These are phyloP conservation scores for Pica pica DNA, from an alignment of 2,113 vertebrate genomes.

Conservation along the genomic window DNA sequence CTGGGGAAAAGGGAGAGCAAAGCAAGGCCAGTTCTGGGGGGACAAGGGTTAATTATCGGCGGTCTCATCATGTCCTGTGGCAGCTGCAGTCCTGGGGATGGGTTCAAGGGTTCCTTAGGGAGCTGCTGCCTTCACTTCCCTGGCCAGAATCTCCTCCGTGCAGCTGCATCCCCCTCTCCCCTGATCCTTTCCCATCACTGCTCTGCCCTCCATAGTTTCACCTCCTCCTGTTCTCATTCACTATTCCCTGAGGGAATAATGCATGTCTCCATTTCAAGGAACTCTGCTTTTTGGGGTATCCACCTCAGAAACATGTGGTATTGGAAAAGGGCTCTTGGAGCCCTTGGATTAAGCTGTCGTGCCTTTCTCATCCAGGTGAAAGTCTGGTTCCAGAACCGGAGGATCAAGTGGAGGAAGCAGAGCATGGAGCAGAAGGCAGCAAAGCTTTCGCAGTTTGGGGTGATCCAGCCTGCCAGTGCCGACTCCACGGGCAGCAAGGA, in stretches of 20 bases:
- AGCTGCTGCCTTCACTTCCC: neutral
- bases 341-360: neutral
- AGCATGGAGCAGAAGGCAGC: conserved; percentile 73
- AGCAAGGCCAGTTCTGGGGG: neutral
- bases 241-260: neutral
- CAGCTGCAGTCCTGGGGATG: neutral
- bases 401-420: conserved; percentile 81
- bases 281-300: neutral
- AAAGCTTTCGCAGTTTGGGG: conserved; percentile 12
- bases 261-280: neutral
- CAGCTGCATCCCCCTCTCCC: neutral
- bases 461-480: neutral
- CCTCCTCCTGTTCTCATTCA: neutral
- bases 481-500: neutral
- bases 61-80: neutral
- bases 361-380: conserved; percentile 65
- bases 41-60: fast-evolving
- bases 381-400: conserved; percentile 81
- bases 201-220: neutral
- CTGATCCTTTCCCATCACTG: neutral
- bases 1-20: neutral
- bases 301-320: fast-evolving
- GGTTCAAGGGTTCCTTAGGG: neutral
- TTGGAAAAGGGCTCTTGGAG: neutral
- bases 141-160: neutral